Evolutionary conservation across 2,888 invertebrate genomes (phyloP).

Genomic region (Idaea aversata): DNA sequence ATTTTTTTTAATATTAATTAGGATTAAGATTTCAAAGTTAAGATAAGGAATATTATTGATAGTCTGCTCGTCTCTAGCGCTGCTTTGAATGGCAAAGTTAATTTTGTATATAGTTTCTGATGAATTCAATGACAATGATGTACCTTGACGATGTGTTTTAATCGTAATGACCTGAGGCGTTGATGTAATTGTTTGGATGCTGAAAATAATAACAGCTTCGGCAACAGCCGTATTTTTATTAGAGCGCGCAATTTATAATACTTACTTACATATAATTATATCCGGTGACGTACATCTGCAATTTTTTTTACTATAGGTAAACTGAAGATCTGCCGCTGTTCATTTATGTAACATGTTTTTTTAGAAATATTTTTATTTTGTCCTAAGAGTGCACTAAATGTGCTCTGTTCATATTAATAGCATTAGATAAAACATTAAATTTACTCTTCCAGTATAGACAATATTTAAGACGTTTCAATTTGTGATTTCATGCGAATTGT

Average conservation of each 20-base stretch:
- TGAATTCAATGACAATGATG: conserved; percentile 34
- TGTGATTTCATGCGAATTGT: too few species aligned
- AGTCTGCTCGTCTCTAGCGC: background rate
- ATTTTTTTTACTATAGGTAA: conserved; percentile 3
- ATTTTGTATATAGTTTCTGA: conserved; percentile 27
- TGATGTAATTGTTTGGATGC: conserved; percentile 16
- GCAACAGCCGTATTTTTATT: conserved; percentile 9
- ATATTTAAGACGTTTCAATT: too few species aligned
- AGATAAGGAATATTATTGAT: too few species aligned
- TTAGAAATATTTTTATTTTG: too few species aligned
- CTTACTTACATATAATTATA: background rate
- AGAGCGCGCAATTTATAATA: background rate
- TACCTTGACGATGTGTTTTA: conserved; percentile 14
- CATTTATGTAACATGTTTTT: too few species aligned
- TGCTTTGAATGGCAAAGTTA: background rate
- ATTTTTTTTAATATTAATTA: too few species aligned
- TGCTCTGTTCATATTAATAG: too few species aligned
- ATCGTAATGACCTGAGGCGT: conserved; percentile 17
- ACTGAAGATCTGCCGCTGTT: too few species aligned
- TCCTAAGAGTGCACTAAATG: too few species aligned
- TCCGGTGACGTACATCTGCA: background rate
- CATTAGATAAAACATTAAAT: too few species aligned
- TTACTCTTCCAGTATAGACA: too few species aligned
- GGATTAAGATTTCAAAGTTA: too few species aligned
- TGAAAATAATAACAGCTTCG: conserved; percentile 13